Conservation (phyloP, 2,888 invertebrate species). For the Callyntrura guangdongensis region DNA sequence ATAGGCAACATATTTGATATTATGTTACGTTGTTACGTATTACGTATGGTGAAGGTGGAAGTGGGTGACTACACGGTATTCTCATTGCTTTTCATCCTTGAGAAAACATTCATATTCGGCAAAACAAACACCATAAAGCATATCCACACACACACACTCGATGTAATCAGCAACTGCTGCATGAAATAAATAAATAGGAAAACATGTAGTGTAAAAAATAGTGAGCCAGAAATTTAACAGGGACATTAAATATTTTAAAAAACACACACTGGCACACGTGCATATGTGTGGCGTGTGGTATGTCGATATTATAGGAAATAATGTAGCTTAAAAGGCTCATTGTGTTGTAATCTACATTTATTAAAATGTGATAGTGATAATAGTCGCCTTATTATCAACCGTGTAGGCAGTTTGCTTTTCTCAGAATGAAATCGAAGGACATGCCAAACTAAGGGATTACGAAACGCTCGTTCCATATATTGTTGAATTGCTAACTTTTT, state of each 20-base stretch:
- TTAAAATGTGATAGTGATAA: background rate
- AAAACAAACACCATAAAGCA: slow-evolving; percentile 41
- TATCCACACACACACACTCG: background rate
- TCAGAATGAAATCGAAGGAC: too few species aligned
- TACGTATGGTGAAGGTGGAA: slow-evolving; percentile 18
- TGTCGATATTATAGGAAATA: background rate
- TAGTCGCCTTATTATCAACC: background rate
- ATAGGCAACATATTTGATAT: slow-evolving; percentile 30
- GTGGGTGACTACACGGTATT: slow-evolving; percentile 52
- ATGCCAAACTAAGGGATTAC: too few species aligned
- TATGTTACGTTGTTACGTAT: too few species aligned
- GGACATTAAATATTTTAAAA: slow-evolving; percentile 28
- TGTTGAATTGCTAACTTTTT: too few species aligned
- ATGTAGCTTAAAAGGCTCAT: background rate
- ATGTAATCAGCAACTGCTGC: background rate
- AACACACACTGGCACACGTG: slow-evolving; percentile 19
- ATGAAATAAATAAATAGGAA: background rate
- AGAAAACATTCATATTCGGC: slow-evolving; percentile 22
- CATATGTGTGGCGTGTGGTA: background rate
- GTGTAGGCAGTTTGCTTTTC: background rate
- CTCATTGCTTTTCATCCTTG: slow-evolving; percentile 46
- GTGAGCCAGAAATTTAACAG: background rate
- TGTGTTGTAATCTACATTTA: background rate
- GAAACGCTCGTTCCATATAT: too few species aligned
- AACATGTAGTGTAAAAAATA: background rate